These are phyloP conservation scores for Drosophila mercatorum DNA, from an alignment of 2,888 invertebrate species.

Conservation along the genomic window DNA sequence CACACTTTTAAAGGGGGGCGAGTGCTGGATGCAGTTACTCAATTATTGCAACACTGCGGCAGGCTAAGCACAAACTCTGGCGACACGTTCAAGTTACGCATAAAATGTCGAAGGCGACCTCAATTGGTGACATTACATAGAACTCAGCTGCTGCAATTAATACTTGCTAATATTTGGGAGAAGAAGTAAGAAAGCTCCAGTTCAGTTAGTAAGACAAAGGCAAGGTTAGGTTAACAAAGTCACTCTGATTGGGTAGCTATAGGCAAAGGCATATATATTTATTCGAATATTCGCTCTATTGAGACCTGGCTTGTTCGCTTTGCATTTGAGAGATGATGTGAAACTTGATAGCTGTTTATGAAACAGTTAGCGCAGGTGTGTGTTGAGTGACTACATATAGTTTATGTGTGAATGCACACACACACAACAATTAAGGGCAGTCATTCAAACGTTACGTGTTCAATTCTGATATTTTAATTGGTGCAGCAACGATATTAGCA, in stretches of 20 bases:
- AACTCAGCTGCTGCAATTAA: background rate
- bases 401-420: background rate
- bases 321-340: too few species aligned
- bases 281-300: too few species aligned
- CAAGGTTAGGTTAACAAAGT: too few species aligned
- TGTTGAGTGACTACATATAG: too few species aligned
- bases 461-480: background rate
- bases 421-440: background rate
- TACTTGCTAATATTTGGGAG: background rate
- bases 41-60: slow-evolving; percentile 52
- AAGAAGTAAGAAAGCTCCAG: background rate
- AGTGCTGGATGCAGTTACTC: slow-evolving; percentile 29
- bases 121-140: background rate
- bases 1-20: slow-evolving; percentile 31
- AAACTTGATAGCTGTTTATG: too few species aligned
- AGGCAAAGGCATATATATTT: too few species aligned
- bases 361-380: too few species aligned
- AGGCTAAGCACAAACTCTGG: slow-evolving; percentile 2
- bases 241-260: too few species aligned
- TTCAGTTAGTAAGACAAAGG: too few species aligned
- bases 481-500: background rate
- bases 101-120: slow-evolving; percentile 15
- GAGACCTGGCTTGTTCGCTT: too few species aligned
- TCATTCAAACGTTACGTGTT: background rate
- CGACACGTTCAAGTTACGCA: slow-evolving; percentile 21